A percentile compares a stretch with the other conserved stretches of the same genome.
These are phyloP conservation scores for Procambarus clarkii DNA, from an alignment of 1,140 invertebrate genomes.

Conservation along the genomic window DNA sequence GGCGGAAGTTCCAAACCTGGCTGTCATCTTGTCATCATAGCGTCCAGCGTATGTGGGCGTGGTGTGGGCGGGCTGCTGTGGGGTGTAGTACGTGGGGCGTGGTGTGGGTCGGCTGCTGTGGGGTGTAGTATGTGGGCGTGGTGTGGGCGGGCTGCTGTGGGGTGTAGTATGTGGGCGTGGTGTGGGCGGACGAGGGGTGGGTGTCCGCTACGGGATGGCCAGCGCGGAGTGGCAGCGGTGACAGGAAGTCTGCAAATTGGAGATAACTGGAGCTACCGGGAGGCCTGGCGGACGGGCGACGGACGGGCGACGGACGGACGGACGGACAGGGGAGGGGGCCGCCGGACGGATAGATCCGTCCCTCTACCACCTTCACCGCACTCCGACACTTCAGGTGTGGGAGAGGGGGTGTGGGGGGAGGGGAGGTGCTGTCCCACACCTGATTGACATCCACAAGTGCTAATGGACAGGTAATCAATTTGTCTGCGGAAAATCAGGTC, in stretches of 20 bases:
- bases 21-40: no score
- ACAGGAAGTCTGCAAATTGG: slow-evolving; percentile 26
- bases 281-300: background rate
- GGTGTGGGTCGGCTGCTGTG: background rate
- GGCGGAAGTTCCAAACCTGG: no score
- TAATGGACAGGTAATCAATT: no score
- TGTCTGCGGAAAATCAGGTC: no score
- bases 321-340: background rate
- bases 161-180: background rate
- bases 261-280: slow-evolving; percentile 22
- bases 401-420: no score
- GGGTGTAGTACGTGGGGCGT: background rate
- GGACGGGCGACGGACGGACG: background rate
- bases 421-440: no score
- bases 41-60: no score
- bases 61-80: background rate
- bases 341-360: background rate
- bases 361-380: no score
- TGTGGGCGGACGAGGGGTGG: background rate
- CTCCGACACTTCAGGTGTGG: no score
- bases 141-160: background rate
- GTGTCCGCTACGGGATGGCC: background rate
- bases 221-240: background rate
- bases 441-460: no score
- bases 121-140: background rate